These are phyloP conservation scores for Catamblyrhynchus diadema DNA, from an alignment of 2,797 vertebrate genomes.

Conservation along the genomic window DNA sequence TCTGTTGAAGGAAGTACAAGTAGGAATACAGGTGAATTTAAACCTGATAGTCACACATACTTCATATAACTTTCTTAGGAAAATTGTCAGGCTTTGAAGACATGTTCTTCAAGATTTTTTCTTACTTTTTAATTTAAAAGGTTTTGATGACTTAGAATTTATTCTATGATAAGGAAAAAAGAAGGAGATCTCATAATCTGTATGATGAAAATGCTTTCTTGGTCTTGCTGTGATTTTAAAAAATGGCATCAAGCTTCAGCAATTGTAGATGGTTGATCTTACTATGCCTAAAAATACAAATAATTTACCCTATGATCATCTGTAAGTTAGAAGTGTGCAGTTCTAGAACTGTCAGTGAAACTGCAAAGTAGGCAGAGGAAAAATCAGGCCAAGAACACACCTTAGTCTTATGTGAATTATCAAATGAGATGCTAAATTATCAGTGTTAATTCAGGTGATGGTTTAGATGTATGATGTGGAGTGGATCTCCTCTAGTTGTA, in stretches of 20 bases:
- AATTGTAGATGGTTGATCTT: neutral
- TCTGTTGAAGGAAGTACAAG: neutral
- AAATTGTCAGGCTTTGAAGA: neutral
- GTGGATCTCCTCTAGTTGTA: neutral
- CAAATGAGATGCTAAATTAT: neutral
- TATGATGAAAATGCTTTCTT: neutral
- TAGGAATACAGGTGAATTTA: neutral
- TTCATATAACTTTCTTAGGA: neutral
- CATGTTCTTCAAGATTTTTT: neutral
- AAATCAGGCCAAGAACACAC: neutral
- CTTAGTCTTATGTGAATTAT: neutral
- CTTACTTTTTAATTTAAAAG: neutral
- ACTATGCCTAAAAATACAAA: neutral
- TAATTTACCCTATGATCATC: neutral
- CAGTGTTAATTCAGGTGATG: neutral
- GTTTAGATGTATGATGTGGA: neutral
- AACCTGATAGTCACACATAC: neutral
- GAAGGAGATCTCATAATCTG: neutral
- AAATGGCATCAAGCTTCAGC: neutral
- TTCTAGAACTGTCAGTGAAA: neutral
- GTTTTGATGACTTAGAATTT: neutral
- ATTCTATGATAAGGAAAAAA: neutral
- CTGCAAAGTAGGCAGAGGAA: neutral
- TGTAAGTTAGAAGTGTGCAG: neutral
- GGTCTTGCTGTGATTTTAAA: neutral